Percentiles rank a stretch among this genome's conserved stretches.
Evolutionary conservation across 2,888 invertebrate genomes (phyloP).

Genomic region (Portevinia maculata): DNA sequence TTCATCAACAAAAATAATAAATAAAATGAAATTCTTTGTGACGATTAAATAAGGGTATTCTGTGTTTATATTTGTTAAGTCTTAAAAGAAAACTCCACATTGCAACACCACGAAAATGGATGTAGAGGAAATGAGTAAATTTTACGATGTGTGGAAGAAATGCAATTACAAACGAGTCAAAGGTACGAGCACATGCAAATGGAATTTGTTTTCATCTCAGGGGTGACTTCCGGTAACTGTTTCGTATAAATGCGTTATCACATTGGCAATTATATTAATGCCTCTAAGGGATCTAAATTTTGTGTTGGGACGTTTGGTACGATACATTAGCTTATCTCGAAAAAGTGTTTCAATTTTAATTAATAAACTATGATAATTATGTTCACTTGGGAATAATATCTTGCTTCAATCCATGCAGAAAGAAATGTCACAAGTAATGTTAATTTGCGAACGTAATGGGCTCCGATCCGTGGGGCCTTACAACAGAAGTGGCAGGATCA

Average conservation of each 20-base stretch:
- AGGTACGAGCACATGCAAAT: conserved; percentile 14
- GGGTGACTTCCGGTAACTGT: conserved; percentile 66
- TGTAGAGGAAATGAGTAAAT: conserved; percentile 61
- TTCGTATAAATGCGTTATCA: conserved; percentile 68
- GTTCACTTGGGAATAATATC: too few species aligned
- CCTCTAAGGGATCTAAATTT: not conserved
- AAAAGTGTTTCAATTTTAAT: too few species aligned
- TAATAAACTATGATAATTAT: too few species aligned
- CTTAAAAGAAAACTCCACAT: conserved; percentile 42
- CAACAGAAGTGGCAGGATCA: too few species aligned
- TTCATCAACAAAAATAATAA: conserved; percentile 8
- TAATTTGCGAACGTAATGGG: too few species aligned
- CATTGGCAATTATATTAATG: conserved; percentile 25
- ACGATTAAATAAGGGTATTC: conserved; percentile 15
- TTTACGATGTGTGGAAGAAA: conserved; percentile 66
- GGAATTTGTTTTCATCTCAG: conserved; percentile 37
- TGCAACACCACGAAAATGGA: too few species aligned
- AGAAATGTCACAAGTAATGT: too few species aligned
- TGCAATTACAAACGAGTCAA: conserved; percentile 63
- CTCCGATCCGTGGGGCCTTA: too few species aligned
- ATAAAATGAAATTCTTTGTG: conserved; percentile 33
- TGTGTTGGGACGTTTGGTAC: too few species aligned
- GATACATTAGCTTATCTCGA: too few species aligned
- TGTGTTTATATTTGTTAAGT: conserved; percentile 28
- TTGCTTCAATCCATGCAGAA: too few species aligned